Evolutionary conservation across 2,113 vertebrate species (phyloP).

Genomic region (Alethe castanea): DNA sequence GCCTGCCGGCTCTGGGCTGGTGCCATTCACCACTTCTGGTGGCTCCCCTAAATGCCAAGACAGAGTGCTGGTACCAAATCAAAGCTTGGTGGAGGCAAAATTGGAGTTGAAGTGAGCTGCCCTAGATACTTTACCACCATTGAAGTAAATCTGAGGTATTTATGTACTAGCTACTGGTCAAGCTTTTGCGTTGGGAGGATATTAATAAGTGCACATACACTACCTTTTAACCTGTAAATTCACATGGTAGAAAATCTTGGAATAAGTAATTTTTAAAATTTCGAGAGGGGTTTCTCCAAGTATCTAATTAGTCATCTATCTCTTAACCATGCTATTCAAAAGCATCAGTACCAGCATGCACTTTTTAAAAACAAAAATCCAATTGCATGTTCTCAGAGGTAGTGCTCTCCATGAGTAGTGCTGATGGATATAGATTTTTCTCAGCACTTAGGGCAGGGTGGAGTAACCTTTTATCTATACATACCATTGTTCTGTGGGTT

Average conservation of each 20-base stretch:
- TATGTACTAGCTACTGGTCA: not conserved
- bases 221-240: not conserved
- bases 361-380: not conserved
- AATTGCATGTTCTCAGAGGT: fast-evolving
- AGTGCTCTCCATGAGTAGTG: not conserved
- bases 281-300: not conserved
- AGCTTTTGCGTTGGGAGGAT: not conserved
- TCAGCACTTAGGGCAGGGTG: not conserved
- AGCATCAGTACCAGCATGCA: fast-evolving
- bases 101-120: not conserved
- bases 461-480: not conserved
- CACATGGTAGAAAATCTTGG: not conserved
- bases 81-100: not conserved
- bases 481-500: not conserved
- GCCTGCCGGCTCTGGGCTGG: not conserved
- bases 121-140: not conserved
- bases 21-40: not conserved
- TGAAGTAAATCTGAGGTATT: not conserved
- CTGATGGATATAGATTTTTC: not conserved
- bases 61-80: not conserved
- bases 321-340: not conserved
- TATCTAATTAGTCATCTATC: not conserved
- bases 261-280: not conserved
- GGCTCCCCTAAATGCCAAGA: not conserved
- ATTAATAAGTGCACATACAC: not conserved